Base-by-base conservation (phyloP, 2,888 invertebrate genomes). In the Chirona hameri region DNA sequence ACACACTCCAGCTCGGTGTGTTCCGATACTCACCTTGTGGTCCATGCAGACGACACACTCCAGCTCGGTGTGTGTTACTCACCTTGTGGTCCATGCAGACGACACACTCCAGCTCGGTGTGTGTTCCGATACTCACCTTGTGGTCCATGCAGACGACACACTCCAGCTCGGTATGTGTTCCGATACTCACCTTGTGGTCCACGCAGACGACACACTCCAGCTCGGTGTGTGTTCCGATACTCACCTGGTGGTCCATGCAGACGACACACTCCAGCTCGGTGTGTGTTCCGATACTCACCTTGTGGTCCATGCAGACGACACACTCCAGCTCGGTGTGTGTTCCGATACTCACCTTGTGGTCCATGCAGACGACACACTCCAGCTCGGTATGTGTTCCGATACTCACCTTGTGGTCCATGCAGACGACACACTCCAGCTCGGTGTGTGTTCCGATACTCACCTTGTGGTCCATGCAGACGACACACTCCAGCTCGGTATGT, bases 41-140 rank as follows among this genome's bases (percentile, higher is more conserved):
- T 95, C 95, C 91, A 96, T 91, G 88, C 95, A 96, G 86, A 96
- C 91, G 65, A 95, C 93, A 90, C 96, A 96, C 89, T 96, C 95
- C 15, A 91, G 90, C 84, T 89, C 89, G 10, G 76, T 76, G 76
- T 76, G 76, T 2, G 76, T 46, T 46, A 88, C 90, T 90, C 89
- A 93, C 93, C 89, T 89, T 88, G 85, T 89, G 89, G 88, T 95
- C 95, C 91, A 96, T 91, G 88, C 95, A 96, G 86, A 96, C 91
- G 65, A 95, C 93, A 90, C 96, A 96, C 89, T 96, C 95, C 15
- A 91, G 90, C 84, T 89, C 89, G 10, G 76, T 76, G 76, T 76
- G 76, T 2, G 76, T 46, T 29, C 29, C 65, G 52, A 82, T 46
- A 88, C 90, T 90, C 89, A 93, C 93, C 89, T 89, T 88, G 85